Base-by-base conservation (phyloP, 2,113 vertebrate genomes). In the Girardinichthys multiradiatus region DNA sequence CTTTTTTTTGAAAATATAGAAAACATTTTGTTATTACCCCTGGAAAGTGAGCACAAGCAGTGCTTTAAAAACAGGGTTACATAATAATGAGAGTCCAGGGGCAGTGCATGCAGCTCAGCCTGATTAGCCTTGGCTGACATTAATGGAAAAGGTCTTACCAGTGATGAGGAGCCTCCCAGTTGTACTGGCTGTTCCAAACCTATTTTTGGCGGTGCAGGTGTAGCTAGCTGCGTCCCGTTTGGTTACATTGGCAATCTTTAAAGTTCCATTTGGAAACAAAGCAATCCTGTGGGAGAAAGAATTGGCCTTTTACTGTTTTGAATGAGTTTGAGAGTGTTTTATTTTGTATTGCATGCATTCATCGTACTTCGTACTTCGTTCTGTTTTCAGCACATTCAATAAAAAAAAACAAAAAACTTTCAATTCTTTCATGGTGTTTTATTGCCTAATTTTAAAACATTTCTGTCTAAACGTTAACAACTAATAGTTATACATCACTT, bases 111-210 rank as follows among this genome's bases (percentile, higher is more conserved):
- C 5, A 4, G 15, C 2, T 45, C 2, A 9, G 21, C 9, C 21
- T 11, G 21, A n/a, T 64, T 31, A 21, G 19, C 61, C n/a, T 30
- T 11, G 11, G 58, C 30, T 13, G 27, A 3, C 10, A n/a, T 17
- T 62, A 15, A 66, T 1, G 28, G 39, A 61, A 8, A 39, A 35
- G 6, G 62, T 8, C 81, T 89, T 77, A 99, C 97, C 97, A 30
- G 96, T 98, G 51, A 98, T 93, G 6, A 97, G 42, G 76, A 99
- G 74, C 72, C 21, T 94, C 57, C 96, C 96, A 9, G 95, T 94
- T 27, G 94, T 95, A 75, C 87, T 98, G 14, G 96, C 96, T n/a
- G 90, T 90, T 70, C 97, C 97, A 93, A 99, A 99, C 90, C 95
- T 95, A 88, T 99, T 99, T 87, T 94, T 94, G 12, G 97, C 97